Evolutionary conservation across 1,140 invertebrate genomes (phyloP).

Genomic region (Apis mellifera): DNA sequence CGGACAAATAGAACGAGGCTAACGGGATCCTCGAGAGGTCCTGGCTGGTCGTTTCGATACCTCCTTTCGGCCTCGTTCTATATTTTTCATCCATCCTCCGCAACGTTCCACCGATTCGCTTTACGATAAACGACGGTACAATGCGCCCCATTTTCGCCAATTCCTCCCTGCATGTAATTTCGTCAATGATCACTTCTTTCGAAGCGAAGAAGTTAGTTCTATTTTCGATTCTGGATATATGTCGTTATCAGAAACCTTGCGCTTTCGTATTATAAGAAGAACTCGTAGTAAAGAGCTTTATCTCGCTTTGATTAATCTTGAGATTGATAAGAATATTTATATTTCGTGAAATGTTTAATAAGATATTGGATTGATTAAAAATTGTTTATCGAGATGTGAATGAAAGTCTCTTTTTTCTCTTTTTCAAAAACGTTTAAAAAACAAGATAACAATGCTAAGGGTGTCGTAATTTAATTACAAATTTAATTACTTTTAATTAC

Average conservation of each 20-base stretch:
- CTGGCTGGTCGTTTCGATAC: slow-evolving; percentile 40
- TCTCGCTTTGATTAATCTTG: too few relatives aligned
- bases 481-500: not conserved
- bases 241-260: not conserved
- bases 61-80: slow-evolving; percentile 41
- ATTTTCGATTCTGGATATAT: too few relatives aligned
- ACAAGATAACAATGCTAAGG: too few relatives aligned
- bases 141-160: slow-evolving; percentile 13
- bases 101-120: not conserved
- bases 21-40: slow-evolving; percentile 51
- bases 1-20: slow-evolving; percentile 49
- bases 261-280: too few relatives aligned
- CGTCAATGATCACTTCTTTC: not conserved
- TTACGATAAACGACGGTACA: slow-evolving; percentile 8
- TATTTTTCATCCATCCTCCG: slow-evolving; percentile 2
- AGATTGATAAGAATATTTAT: too few relatives aligned
- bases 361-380: too few relatives aligned
- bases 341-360: too few relatives aligned
- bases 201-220: not conserved
- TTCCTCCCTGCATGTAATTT: not conserved
- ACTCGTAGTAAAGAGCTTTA: too few relatives aligned
- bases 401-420: too few relatives aligned
- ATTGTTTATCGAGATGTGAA: too few relatives aligned
- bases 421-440: not conserved
- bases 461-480: not conserved